A percentile compares a stretch with the other conserved stretches of the same genome.
Conservation (phyloP, 2,888 invertebrate species). For the Tenthredo livida region DNA sequence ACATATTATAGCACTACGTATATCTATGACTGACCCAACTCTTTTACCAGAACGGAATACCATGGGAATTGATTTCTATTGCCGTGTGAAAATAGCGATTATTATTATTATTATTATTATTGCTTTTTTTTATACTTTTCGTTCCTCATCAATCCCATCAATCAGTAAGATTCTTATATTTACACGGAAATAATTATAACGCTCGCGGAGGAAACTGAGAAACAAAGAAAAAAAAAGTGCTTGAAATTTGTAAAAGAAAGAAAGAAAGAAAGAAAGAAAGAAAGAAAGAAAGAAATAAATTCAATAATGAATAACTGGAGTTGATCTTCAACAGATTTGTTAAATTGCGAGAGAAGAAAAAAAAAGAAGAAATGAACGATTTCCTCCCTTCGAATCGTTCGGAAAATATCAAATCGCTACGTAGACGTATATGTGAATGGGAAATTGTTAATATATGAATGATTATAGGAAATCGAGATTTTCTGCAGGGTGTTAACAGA, state of each 20-base stretch:
- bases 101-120: background rate
- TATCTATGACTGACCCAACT: background rate
- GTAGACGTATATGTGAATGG: background rate
- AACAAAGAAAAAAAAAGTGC: background rate
- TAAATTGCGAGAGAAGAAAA: background rate
- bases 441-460: background rate
- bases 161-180: background rate
- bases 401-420: background rate
- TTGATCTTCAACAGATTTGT: too few relatives aligned
- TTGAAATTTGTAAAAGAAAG: background rate
- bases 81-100: constrained; percentile 26
- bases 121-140: background rate
- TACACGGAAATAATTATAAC: background rate
- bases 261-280: background rate
- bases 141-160: background rate
- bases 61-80: constrained; percentile 45
- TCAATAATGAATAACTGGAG: too few relatives aligned
- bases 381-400: too few relatives aligned
- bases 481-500: background rate
- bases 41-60: background rate
- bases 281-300: background rate
- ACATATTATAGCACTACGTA: background rate
- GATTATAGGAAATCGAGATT: background rate
- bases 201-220: background rate
- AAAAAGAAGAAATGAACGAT: background rate